These are phyloP conservation scores for Apteryx mantelli DNA, from an alignment of 2,113 vertebrate species.

Conservation along the genomic window DNA sequence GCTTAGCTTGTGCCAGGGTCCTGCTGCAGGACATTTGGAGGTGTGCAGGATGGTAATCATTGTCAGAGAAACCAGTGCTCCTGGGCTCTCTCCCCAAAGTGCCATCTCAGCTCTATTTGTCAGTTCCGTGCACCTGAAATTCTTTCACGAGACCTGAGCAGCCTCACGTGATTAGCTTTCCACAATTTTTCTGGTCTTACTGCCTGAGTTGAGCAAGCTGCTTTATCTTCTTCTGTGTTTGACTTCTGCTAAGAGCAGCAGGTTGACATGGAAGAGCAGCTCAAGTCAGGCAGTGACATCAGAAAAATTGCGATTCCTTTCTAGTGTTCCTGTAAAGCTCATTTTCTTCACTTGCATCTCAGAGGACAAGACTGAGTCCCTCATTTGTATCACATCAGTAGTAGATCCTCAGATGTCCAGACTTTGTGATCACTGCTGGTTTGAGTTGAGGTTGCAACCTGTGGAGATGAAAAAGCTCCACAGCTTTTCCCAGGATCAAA, in stretches of 20 bases:
- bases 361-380: not conserved
- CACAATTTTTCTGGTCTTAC: not conserved
- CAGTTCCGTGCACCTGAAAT: not conserved
- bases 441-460: not conserved
- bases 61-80: too few relatives aligned
- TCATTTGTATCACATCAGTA: not conserved
- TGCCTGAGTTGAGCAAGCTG: not conserved
- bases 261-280: not conserved
- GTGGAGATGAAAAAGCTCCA: not conserved
- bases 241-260: not conserved
- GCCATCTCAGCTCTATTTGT: not conserved
- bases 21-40: not conserved
- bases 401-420: not conserved
- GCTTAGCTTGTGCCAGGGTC: not conserved
- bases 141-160: not conserved
- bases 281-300: not conserved
- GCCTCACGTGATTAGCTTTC: not conserved
- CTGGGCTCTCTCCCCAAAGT: too few relatives aligned
- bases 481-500: not conserved
- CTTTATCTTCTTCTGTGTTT: not conserved
- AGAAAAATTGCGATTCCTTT: not conserved
- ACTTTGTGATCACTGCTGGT: not conserved
- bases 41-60: rapidly evolving
- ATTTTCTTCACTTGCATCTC: not conserved
- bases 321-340: not conserved